Conservation (phyloP, 1,140 invertebrate species). For the Zaprionus gabonicus region DNA sequence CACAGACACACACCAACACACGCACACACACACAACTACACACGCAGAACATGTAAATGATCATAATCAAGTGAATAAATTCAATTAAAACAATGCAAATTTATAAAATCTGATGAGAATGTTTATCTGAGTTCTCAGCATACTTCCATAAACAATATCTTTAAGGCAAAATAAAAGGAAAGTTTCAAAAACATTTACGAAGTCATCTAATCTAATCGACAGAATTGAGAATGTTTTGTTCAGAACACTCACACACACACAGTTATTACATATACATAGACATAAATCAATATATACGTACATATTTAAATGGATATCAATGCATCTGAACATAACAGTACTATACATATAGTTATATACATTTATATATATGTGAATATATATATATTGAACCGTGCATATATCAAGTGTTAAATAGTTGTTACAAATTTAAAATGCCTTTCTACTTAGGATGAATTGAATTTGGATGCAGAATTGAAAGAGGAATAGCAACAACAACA, state of each 20-base stretch:
- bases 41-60: conserved; percentile 19
- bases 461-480: conserved; percentile 13
- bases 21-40: conserved; percentile 14
- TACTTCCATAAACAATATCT: conserved; percentile 31
- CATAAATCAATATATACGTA: conserved; percentile 49
- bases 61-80: conserved; percentile 17
- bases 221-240: conserved; percentile 26
- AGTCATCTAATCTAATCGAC: background rate
- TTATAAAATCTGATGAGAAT: conserved; percentile 4
- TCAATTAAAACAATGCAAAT: conserved; percentile 4
- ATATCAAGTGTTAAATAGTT: conserved; percentile 81
- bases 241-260: conserved; percentile 14
- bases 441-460: conserved; percentile 5
- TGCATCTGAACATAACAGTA: conserved; percentile 47
- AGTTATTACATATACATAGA: conserved; percentile 9
- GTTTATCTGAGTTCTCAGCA: conserved; percentile 18
- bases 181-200: conserved; percentile 5
- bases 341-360: conserved; percentile 27
- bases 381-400: conserved; percentile 30
- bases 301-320: conserved; percentile 47
- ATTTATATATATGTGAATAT: conserved; percentile 16
- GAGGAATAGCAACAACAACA: conserved; percentile 33
- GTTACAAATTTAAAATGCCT: conserved; percentile 52
- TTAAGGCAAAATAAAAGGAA: conserved; percentile 1
- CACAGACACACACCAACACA: background rate